These are phyloP conservation scores for Heterohyrax brucei DNA, from an alignment of 2,797 vertebrate genomes.

Conservation along the genomic window DNA sequence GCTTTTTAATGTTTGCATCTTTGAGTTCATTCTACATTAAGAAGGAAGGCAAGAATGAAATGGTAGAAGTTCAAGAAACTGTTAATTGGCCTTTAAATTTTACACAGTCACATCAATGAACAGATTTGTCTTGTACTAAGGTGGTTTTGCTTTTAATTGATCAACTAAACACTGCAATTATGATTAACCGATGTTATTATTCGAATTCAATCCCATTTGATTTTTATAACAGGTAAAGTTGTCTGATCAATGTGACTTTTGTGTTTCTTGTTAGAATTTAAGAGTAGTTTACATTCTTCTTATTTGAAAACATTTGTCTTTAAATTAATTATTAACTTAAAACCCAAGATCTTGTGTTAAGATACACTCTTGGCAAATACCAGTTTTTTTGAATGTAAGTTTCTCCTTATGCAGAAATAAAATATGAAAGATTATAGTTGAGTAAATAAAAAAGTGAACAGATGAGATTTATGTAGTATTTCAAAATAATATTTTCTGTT, in stretches of 20 bases:
- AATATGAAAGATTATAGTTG: neutral
- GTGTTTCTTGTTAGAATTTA: conserved; percentile 9
- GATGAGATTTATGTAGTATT: neutral
- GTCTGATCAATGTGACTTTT: neutral
- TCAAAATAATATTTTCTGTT: neutral
- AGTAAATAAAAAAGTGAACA: neutral
- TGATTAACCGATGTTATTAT: neutral
- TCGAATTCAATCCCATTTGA: conserved; percentile 1
- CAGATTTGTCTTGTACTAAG: neutral
- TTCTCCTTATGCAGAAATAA: conserved; percentile 17
- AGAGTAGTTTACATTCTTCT: conserved; percentile 3
- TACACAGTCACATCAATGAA: neutral
- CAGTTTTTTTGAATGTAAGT: neutral
- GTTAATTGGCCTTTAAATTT: neutral
- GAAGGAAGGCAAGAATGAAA: neutral
- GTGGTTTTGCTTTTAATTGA: neutral
- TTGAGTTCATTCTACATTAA: neutral
- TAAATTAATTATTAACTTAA: conserved; percentile 9
- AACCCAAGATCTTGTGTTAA: neutral
- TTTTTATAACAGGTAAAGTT: neutral
- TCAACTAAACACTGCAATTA: neutral
- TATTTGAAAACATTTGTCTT: conserved; percentile 21
- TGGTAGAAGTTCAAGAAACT: neutral
- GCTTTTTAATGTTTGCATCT: neutral
- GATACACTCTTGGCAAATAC: neutral